Evolutionary conservation across 1,140 invertebrate genomes (phyloP), one percentile per base, ranked within the genome.

Genomic region (Zaprionus kolodkinae): DNA sequence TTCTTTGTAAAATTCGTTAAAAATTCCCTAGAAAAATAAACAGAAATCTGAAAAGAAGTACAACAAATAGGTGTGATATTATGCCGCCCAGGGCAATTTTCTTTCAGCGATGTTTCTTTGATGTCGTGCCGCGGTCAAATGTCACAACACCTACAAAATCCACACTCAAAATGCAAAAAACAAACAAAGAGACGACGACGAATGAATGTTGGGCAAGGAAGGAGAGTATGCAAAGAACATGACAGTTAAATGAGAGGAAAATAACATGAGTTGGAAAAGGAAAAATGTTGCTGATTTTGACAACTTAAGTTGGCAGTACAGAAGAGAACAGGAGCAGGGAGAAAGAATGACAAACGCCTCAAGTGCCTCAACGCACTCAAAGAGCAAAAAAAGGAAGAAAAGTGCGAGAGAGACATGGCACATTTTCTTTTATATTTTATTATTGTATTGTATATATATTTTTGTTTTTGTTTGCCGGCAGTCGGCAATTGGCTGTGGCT

Each of bases 191-290:
- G 40, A 15, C 40, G 40, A 15, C 40, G n/a, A 40, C 38, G 38
- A 72, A 27, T 70, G 38, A 72, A 27, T 70, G 21, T 59, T 13
- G 15, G 45, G 56, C 56, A 21, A 21, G 21, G 21, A 2, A 30
- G 27, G 27, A 30, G 40, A 48, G 69, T 75, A 84, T 78, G 85
- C 84, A 88, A 87, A 87, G 67, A 74, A 66, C 64, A 74, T 79
- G 76, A 74, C 84, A 83, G 70, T 79, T 79, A 75, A 83, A 83
- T 87, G 67, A 87, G 87, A 82, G 72, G 68, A 87, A 87, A 83
- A 87, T 88, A 80, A 66, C 61, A 75, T 67, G 72, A 72, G 62
- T 30, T 62, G 17, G 48, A 64, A 59, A 33, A 36, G 48, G 56
- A 76, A 55, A 54, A 54, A 35, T 36, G 64, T 67, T 73, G 85